Evolutionary conservation across 2,888 invertebrate genomes (phyloP), one percentile per base, ranked within the genome.

Genomic region (Drosophila tanythrix): DNA sequence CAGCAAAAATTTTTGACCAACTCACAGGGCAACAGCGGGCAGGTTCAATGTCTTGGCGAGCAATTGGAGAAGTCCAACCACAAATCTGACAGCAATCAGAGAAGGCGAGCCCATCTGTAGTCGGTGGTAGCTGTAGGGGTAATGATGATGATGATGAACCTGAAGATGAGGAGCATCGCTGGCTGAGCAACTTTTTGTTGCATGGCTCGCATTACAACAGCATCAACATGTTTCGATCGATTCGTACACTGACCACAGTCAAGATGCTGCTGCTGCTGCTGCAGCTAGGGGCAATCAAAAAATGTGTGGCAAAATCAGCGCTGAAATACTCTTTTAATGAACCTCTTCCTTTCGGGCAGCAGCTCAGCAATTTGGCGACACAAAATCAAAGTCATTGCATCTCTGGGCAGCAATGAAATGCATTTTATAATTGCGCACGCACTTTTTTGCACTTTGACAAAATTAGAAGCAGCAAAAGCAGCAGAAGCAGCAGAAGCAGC

Each of bases 241-340:
- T 82, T 74, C 64, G 71, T 36, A 35, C 70, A 87, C 70, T 76
- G 89, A 62, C 84, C 77, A 72, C 58, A 68, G 73, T 35, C 67
- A 82, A 83, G 72, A 35, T 18, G 61, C 71, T 59, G 69, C 48
- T 40, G 36, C 60, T 64, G 65, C 55, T 33, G 62, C 67, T 52
- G 48, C 82, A 63, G 70, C 75, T 61, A 59, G 74, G 74, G 89
- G 89, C 90, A 84, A 85, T 85, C 88, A 87, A 90, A 90, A 84
- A 89, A 85, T 85, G 88, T 85, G 90, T 85, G 90, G 90, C 90
- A 81, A 85, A 89, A 90, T 90, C 87, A 76, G 74, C 74, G 86
- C 83, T 83, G 89, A 88, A 88, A 88, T 88, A 90, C 91, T 88
- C 90, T 89, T 88, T 87, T 87, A 87, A 87, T 87, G 87, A 87